Evolutionary conservation across 2,888 invertebrate species (phyloP).

Genomic region (Bembecia ichneumoniformis): DNA sequence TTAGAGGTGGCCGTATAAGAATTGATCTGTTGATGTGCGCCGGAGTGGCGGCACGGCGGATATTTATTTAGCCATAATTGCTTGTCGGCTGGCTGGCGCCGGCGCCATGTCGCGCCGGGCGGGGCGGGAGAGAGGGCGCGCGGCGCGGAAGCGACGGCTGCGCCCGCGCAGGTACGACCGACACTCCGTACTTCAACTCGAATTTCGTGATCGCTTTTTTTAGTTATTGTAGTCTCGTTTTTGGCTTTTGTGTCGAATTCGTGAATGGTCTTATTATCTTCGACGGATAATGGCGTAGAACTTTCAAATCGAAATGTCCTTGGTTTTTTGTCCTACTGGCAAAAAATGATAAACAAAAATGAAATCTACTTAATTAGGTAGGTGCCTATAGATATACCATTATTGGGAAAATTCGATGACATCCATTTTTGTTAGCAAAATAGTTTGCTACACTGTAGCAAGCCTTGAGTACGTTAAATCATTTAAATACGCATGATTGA

Average conservation of each 20-base stretch:
- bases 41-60: conserved; percentile 62
- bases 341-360: no score
- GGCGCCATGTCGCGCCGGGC: conserved; percentile 58
- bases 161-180: conserved; percentile 55
- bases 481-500: no score
- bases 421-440: no score
- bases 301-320: conserved; percentile 29
- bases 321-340: no score
- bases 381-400: no score
- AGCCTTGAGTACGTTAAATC: no score
- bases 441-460: no score
- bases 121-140: conserved; percentile 16
- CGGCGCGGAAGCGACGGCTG: conserved; percentile 18
- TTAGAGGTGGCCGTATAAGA: conserved; percentile 24
- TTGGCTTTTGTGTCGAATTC: conserved; percentile 64
- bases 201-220: conserved; percentile 61
- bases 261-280: conserved; percentile 46
- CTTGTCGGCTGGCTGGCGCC: conserved; percentile 69
- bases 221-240: conserved; percentile 59
- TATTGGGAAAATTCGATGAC: no score
- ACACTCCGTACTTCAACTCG: conserved; percentile 57
- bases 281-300: conserved; percentile 25
- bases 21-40: conserved; percentile 56
- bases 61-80: conserved; percentile 73
- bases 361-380: no score